Percentiles rank a stretch among this genome's conserved stretches.
phyloP scores from a whole-genome alignment of 2,113 vertebrate species.

The Albula glossodonta region DNA sequence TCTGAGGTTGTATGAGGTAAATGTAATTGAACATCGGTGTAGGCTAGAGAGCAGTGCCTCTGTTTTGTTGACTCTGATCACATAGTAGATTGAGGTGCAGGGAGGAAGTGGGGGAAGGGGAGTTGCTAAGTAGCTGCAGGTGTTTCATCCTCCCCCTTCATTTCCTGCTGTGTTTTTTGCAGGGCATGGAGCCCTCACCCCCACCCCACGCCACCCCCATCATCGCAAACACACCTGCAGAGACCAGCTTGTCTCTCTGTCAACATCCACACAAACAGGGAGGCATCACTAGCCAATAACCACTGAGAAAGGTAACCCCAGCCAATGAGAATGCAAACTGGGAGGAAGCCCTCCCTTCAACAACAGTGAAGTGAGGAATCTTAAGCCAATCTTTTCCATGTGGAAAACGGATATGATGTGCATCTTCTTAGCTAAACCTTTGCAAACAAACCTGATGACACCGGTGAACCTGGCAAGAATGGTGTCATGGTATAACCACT shows the following conservation, averaged over 20 bases:
- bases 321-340: too few species aligned
- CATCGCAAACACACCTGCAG: constrained; percentile 46
- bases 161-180: constrained; percentile 63
- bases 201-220: constrained; percentile 52
- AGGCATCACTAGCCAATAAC: not conserved
- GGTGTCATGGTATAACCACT: too few species aligned
- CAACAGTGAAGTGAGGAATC: too few species aligned
- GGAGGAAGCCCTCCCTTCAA: too few species aligned
- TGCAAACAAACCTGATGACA: not conserved
- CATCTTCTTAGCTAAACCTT: too few species aligned
- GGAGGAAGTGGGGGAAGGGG: constrained; percentile 24
- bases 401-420: too few species aligned
- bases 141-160: constrained; percentile 59
- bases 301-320: not conserved
- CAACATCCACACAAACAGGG: constrained; percentile 1
- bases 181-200: constrained; percentile 42
- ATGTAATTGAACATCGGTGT: not conserved
- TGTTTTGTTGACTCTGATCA: constrained; percentile 7
- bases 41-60: not conserved
- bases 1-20: not conserved
- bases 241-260: not conserved
- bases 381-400: too few species aligned
- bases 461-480: not conserved
- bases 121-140: constrained; percentile 53
- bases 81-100: constrained; percentile 28